These are phyloP conservation scores for Scotopteryx bipunctaria DNA, from an alignment of 2,888 invertebrate genomes.

Conservation along the genomic window DNA sequence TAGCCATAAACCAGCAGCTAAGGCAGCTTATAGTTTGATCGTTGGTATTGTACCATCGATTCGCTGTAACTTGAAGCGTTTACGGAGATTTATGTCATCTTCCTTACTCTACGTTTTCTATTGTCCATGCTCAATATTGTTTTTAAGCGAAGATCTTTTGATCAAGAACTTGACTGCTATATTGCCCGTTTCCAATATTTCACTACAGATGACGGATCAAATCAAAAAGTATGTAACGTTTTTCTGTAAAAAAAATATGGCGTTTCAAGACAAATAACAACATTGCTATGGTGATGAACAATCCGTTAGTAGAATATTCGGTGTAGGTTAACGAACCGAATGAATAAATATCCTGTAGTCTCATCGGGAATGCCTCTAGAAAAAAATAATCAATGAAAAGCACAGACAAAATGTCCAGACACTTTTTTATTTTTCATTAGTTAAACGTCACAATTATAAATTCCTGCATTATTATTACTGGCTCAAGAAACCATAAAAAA, in stretches of 20 bases:
- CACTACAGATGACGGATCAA: too few species aligned
- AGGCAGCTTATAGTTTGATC: conserved; percentile 34
- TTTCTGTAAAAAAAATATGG: too few species aligned
- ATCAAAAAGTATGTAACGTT: too few species aligned
- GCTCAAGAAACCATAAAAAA: conserved; percentile 57
- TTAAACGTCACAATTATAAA: conserved; percentile 56
- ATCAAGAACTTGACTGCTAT: too few species aligned
- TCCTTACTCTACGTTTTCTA: background rate
- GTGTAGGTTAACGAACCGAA: too few species aligned
- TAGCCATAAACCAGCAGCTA: conserved; percentile 35
- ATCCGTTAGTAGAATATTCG: too few species aligned
- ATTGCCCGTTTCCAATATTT: too few species aligned
- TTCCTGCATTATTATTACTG: conserved; percentile 49
- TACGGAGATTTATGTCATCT: conserved; percentile 20
- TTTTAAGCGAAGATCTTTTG: too few species aligned
- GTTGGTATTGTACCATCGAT: conserved; percentile 14
- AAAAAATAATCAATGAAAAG: conserved; percentile 34
- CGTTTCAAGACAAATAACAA: too few species aligned
- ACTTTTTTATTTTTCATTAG: conserved; percentile 36
- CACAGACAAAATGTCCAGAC: conserved; percentile 29
- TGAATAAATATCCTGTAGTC: too few species aligned
- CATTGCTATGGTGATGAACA: too few species aligned
- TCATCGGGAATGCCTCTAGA: conserved; percentile 1
- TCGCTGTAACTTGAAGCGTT: conserved; percentile 14
- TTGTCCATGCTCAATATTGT: too few species aligned